Evolutionary conservation across 2,888 invertebrate species (phyloP).

Genomic region (Machimus rusticus): DNA sequence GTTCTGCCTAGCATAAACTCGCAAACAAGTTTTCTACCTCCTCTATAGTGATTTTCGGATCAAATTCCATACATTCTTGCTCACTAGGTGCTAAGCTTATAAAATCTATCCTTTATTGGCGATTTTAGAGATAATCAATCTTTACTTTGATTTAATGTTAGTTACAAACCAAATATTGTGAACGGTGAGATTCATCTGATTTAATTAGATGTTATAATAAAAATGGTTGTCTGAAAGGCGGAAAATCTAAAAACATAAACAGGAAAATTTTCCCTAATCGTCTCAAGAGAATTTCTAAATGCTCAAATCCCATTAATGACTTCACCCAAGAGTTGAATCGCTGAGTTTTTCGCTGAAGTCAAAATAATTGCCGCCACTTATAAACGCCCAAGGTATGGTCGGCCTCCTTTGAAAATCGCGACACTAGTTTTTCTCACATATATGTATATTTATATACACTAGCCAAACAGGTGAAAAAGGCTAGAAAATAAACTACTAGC

Average conservation of each 20-base stretch:
- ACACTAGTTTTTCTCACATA: neutral
- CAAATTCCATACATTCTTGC: too few species aligned
- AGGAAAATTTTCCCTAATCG: neutral
- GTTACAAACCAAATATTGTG: too few species aligned
- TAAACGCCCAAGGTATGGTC: neutral
- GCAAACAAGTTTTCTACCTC: too few species aligned
- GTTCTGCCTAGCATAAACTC: too few species aligned
- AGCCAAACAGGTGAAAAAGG: neutral
- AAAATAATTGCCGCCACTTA: neutral
- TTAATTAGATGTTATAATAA: too few species aligned
- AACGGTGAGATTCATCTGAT: too few species aligned
- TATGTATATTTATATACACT: neutral
- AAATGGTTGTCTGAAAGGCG: neutral
- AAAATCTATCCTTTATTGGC: too few species aligned
- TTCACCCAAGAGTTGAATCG: neutral
- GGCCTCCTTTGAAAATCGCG: constrained; percentile 1
- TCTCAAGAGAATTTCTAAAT: neutral
- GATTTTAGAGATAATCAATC: too few species aligned
- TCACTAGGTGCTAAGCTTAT: too few species aligned
- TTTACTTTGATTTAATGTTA: too few species aligned
- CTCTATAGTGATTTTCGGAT: too few species aligned
- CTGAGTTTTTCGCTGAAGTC: neutral
- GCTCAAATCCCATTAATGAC: neutral
- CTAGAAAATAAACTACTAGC: neutral
- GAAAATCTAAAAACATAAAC: neutral